Percentiles rank a stretch among this genome's conserved stretches.
Evolutionary conservation across 2,113 vertebrate species (phyloP).

Genomic region (Tragulus kanchil): DNA sequence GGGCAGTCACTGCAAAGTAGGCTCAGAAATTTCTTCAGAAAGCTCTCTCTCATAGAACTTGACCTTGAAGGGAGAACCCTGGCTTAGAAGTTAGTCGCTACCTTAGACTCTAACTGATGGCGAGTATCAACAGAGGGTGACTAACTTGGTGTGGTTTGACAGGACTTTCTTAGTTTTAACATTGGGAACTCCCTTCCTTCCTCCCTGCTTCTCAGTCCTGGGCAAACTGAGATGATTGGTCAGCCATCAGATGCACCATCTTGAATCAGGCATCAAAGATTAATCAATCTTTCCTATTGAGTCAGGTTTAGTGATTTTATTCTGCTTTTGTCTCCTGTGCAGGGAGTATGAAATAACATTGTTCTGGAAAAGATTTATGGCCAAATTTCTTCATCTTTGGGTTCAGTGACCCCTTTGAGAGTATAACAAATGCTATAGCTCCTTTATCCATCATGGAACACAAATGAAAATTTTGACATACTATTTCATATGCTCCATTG

Average conservation of each 20-base stretch:
- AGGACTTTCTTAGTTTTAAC: neutral
- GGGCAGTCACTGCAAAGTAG: neutral
- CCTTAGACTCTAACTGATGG: neutral
- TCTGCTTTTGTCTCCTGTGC: neutral
- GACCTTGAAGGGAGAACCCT: neutral
- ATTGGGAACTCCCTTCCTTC: neutral
- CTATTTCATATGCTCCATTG: neutral
- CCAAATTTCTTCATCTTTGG: neutral
- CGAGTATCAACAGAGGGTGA: neutral
- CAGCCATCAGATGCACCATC: neutral
- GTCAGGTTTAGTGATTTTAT: neutral
- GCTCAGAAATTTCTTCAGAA: neutral
- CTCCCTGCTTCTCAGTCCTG: neutral
- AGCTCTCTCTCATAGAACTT: neutral
- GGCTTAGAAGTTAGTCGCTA: neutral
- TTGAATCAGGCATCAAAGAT: conserved; percentile 28
- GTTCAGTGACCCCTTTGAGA: neutral
- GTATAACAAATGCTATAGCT: neutral
- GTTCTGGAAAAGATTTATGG: neutral
- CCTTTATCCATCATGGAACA: neutral
- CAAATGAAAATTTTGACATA: neutral
- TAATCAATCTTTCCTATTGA: neutral
- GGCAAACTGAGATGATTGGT: neutral
- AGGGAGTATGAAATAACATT: neutral
- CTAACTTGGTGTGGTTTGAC: neutral